Base-by-base conservation (phyloP, 2,888 invertebrate genomes). In the Muscina levida region DNA sequence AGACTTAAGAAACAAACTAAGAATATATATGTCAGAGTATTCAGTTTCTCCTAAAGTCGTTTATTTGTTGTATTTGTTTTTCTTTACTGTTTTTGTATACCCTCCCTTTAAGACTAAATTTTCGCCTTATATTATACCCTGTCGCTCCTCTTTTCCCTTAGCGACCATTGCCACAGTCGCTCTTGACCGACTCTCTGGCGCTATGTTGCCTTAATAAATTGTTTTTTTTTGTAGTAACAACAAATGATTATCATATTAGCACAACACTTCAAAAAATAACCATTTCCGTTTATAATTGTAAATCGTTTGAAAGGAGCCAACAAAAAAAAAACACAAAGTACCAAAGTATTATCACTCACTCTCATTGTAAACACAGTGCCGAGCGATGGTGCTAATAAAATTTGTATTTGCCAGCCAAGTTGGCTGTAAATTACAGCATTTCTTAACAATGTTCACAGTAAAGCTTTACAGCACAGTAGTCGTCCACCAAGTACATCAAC, bases 381-480 rank as follows among this genome's bases (percentile, higher is more conserved):
- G 59, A 37, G 37, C 39, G 5, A n/a, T n/a, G 37, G 19, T 37
- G 59, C 19, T 19, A 39, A 59, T 59, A 15, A 59, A 37, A 39
- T 17, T 19, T 42, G 37, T 59, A 19, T 59, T 59, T 39, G 15
- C 59, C 19, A 37, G n/a, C 59, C 13, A 39, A 17, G 37, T 10
- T 10, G 48, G 48, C 19, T 56, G n/a, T n/a, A n/a, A n/a, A 59
- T 59, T 59, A 59, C 59, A 59, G 59, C 59, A 59, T 59, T 59
- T 48, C 4, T 31, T 8, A 31, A 31, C 31, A 31, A 31, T 31
- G 31, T 31, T 31, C 31, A 31, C 31, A 31, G 31, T 8, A 3
- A 31, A 8, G 31, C n/a, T n/a, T n/a, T n/a, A n/a, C n/a, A 31
- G 8, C 31, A 8, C 4, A 5, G 31, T 31, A 31, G 31, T 31